phyloP scores from a whole-genome alignment of 2,113 vertebrate species.

The Cyanoramphus novaezelandiae region DNA sequence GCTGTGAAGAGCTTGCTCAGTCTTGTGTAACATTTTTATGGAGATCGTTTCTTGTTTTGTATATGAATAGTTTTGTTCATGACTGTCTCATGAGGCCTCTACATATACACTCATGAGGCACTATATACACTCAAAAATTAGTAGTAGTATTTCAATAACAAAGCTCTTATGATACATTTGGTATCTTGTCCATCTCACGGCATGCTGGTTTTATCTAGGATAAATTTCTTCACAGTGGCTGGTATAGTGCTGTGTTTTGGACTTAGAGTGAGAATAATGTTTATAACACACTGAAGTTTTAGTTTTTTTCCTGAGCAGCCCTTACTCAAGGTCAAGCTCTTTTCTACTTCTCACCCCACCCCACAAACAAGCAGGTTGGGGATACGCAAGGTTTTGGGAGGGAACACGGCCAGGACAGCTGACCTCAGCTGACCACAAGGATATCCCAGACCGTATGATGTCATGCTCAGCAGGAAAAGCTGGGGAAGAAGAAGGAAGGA shows the following conservation, averaged over 20 bases:
- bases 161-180: neutral
- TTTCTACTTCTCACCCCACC: neutral
- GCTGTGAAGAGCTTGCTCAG: neutral
- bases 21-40: neutral
- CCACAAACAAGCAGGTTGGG: neutral
- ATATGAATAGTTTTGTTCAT: neutral
- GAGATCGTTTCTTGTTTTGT: neutral
- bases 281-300: neutral
- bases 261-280: neutral
- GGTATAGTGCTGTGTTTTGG: neutral
- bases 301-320: neutral
- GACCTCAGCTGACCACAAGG: neutral
- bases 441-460: neutral
- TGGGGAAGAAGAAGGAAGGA: neutral
- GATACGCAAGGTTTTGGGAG: neutral
- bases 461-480: neutral
- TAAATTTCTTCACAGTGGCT: neutral
- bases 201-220: neutral
- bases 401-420: neutral
- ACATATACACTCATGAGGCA: no score
- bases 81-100: neutral
- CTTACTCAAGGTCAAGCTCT: neutral
- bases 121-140: neutral
- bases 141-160: neutral
- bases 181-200: neutral